phyloP scores from a whole-genome alignment of 2,797 vertebrate genomes.

The Cryptoprocta ferox region DNA sequence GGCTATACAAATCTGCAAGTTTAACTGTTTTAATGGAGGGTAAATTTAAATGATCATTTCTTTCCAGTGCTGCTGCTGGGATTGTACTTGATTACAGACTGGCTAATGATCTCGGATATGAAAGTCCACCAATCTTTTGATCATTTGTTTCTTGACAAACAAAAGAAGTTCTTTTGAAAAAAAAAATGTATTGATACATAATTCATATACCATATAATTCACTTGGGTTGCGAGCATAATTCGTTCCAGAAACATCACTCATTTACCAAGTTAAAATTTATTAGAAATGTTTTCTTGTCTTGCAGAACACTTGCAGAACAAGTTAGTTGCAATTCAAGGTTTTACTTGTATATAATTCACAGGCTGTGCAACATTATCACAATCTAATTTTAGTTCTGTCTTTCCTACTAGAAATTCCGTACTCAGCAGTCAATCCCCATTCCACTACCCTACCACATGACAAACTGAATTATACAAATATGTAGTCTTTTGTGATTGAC shows the following conservation, averaged over 20 bases:
- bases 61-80: not conserved
- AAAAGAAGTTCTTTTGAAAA: not conserved
- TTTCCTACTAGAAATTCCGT: not conserved
- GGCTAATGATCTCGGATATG: not conserved
- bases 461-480: not conserved
- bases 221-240: not conserved
- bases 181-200: not conserved
- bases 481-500: not conserved
- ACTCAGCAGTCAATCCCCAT: not conserved
- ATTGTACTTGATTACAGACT: not conserved
- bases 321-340: too few relatives aligned
- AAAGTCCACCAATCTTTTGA: conserved; percentile 11
- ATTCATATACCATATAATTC: not conserved
- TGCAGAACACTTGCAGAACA: too few relatives aligned
- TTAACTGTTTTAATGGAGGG: conserved; percentile 14
- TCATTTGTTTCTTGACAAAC: conserved; percentile 31
- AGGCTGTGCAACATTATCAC: not conserved
- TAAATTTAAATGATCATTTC: conserved; percentile 26
- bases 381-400: conserved; percentile 7
- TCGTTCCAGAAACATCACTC: too few relatives aligned
- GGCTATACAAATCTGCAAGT: not conserved
- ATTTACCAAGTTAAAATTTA: too few relatives aligned
- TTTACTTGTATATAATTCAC: not conserved
- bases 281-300: too few relatives aligned
- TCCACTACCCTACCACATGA: not conserved